phyloP scores from a whole-genome alignment of 1,140 invertebrate genomes.

The Rhynchophorus ferrugineus region DNA sequence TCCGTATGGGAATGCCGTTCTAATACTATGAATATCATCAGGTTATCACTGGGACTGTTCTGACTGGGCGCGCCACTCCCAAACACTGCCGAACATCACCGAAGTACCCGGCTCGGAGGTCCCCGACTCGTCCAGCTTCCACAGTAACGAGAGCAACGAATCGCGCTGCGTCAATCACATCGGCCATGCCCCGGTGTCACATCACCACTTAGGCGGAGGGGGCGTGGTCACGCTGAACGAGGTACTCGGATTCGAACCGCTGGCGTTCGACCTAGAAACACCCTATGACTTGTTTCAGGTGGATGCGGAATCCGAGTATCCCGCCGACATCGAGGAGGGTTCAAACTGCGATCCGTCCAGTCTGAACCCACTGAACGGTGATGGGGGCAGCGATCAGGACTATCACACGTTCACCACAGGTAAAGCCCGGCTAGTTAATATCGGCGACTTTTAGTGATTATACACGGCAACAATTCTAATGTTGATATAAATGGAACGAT shows the following conservation, averaged over 20 bases:
- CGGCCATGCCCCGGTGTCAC: slow-evolving; percentile 4
- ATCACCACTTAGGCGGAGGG: slow-evolving; percentile 51
- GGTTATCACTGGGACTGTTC: slow-evolving; percentile 96
- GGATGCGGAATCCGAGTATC: slow-evolving; percentile 61
- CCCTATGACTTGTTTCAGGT: slow-evolving; percentile 3
- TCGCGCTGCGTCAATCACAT: slow-evolving; percentile 51
- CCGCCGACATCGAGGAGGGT: slow-evolving; percentile 51
- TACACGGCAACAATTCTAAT: background rate
- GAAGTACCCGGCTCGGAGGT: slow-evolving; percentile 87
- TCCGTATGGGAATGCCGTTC: too few species aligned
- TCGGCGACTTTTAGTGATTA: slow-evolving; percentile 19
- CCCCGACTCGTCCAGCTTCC: slow-evolving; percentile 80
- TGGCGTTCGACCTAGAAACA: background rate
- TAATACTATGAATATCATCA: too few species aligned
- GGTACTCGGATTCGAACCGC: slow-evolving; percentile 8
- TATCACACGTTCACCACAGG: slow-evolving; percentile 48
- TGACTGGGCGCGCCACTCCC: slow-evolving; percentile 80
- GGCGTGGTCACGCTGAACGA: slow-evolving; percentile 63
- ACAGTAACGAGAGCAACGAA: slow-evolving; percentile 83
- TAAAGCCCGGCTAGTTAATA: slow-evolving; percentile 30
- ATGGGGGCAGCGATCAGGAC: slow-evolving; percentile 57
- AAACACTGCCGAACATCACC: slow-evolving; percentile 84
- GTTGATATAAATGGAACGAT: background rate
- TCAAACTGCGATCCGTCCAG: slow-evolving; percentile 46
- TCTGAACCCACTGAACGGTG: slow-evolving; percentile 53